Evolutionary conservation across 2,888 invertebrate genomes (phyloP), one percentile per base, ranked within the genome.

Genomic region (Hyposoter dolosus): DNA sequence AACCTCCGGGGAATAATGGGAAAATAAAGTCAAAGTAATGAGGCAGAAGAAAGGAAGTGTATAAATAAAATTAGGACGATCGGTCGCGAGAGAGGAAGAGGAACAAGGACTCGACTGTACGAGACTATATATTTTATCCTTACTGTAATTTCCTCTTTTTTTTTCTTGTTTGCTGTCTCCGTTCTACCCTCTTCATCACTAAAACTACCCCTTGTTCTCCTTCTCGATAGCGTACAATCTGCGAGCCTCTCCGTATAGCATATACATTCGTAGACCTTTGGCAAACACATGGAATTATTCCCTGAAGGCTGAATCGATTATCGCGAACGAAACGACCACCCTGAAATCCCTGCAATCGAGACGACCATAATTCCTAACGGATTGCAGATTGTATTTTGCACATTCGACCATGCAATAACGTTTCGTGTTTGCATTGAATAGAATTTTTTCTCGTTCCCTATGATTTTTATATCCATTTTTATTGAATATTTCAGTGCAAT

Each of bases 11-110:
- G 60, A 65, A 82, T 82, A 83, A 85, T 80, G 81, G 60, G 80
- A 78, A 83, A 75, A 85, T 82, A 78, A 82, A 88, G 78, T 88
- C 79, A 81, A 79, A 86, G 82, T 84, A 82, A 86, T 86, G 84
- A 83, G 76, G 78, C 71, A 72, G 71, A 84, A 87, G 69, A 82
- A 71, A 60, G 71, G 28, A 83, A 83, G 81, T 86, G 82, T 88
- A 71, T 71, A 84, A 84, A 88, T 84, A 84, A 82, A 82, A 82
- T 86, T 88, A 84, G 83, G 83, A 81, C 66, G 28, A 68, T 72
- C 78, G 71, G 66, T 68, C 19, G 35, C 7, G 19, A 35, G 19
- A 43, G 23, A 28, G 23, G 28, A n/a, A 3, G 63, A 40, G 4
- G 23, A 17, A 45, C 15, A 23, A 43, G 56, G 43, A 10, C 35